phyloP scores from a whole-genome alignment of 2,797 vertebrate genomes.

The Adrianichthys oophorus region DNA sequence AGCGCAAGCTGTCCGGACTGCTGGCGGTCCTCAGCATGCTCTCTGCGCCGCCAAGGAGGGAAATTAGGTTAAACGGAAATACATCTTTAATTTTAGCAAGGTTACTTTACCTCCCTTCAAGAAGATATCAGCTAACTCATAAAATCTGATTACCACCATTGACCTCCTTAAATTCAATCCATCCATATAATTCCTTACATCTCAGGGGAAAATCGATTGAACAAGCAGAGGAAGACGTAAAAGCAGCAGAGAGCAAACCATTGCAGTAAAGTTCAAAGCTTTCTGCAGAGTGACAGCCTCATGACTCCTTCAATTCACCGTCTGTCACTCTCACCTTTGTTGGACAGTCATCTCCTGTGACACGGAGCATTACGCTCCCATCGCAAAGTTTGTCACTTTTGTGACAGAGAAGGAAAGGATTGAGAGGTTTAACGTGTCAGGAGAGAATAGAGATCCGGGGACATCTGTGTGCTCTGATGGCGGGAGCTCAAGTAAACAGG shows the following conservation, averaged over 20 bases:
- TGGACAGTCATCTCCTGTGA: constrained; percentile 60
- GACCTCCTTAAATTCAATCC: not conserved
- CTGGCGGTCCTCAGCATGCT: constrained; percentile 97
- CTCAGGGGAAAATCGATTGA: not conserved
- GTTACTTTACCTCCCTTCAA: not conserved
- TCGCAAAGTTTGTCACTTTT: constrained; percentile 65
- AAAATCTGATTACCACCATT: not conserved
- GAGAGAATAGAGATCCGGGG: constrained; percentile 21
- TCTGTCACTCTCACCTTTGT: constrained; percentile 57
- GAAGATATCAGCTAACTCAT: not conserved
- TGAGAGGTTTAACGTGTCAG: constrained; percentile 66
- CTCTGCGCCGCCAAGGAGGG: constrained; percentile 74
- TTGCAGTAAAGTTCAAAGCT: constrained; percentile 44
- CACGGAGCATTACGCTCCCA: constrained; percentile 50
- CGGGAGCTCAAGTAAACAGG: too few relatives aligned
- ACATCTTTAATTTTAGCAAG: not conserved
- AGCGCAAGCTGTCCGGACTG: constrained; percentile 96
- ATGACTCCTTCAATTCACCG: constrained; percentile 48
- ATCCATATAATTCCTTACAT: not conserved
- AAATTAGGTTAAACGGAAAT: not conserved
- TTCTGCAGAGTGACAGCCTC: constrained; percentile 52
- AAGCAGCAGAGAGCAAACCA: constrained; percentile 11
- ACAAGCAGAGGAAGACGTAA: constrained; percentile 11
- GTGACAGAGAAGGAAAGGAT: constrained; percentile 57
- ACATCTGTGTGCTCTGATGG: constrained; percentile 4